Evolutionary conservation across 2,113 vertebrate genomes (phyloP).

Genomic region (Mustelus asterias): DNA sequence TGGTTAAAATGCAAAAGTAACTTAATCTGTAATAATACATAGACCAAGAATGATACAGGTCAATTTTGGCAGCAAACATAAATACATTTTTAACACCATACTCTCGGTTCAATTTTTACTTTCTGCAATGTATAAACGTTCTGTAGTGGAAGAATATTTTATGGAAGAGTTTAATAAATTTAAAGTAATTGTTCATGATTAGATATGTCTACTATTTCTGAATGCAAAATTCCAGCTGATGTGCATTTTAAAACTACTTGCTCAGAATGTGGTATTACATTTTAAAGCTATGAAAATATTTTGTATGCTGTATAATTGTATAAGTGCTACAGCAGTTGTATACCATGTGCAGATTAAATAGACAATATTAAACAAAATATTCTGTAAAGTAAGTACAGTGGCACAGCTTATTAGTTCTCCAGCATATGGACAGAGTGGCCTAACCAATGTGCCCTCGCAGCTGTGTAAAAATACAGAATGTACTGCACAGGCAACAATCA

Average conservation of each 20-base stretch:
- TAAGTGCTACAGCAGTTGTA: not conserved
- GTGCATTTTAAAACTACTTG: not conserved
- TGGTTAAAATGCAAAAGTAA: not conserved
- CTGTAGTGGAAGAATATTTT: not conserved
- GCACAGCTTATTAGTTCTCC: not conserved
- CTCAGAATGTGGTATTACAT: not conserved
- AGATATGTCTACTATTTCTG: not conserved
- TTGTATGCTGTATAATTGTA: not conserved
- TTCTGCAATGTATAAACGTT: not conserved
- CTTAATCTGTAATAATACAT: not conserved
- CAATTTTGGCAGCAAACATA: conserved; percentile 9
- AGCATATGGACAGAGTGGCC: not conserved
- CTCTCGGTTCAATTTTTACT: not conserved
- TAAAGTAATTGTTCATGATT: not conserved
- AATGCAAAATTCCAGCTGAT: not conserved
- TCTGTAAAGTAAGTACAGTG: not conserved
- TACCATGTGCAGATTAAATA: too few relatives aligned
- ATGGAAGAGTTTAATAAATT: not conserved
- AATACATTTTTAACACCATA: not conserved
- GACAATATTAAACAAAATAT: not conserved
- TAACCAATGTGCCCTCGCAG: not conserved
- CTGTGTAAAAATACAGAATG: not conserved
- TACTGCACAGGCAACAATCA: not conserved
- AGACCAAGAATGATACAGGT: not conserved
- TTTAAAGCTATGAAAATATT: not conserved